These are phyloP conservation scores for Parapsyche elsis DNA, from an alignment of 1,140 invertebrate genomes.

Conservation along the genomic window DNA sequence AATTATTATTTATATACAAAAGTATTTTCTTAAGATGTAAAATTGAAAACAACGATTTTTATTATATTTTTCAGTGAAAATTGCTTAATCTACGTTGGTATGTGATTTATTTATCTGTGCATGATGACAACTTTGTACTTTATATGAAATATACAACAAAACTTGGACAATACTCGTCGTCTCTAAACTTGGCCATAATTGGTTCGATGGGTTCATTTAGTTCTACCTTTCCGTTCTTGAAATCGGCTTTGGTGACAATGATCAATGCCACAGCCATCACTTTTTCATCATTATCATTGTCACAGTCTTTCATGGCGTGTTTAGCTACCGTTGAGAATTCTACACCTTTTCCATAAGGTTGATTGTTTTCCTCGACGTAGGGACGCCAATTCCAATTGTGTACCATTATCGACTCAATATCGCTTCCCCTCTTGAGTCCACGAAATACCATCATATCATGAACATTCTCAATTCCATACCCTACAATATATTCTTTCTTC, in stretches of 20 bases:
- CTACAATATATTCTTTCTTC: neutral
- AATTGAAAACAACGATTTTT: no score
- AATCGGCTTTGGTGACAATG: constrained; percentile 2
- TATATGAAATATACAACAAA: constrained; percentile 39
- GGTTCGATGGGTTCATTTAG: neutral
- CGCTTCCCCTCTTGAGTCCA: neutral
- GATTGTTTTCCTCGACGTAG: neutral
- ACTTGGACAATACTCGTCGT: neutral
- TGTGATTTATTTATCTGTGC: no score
- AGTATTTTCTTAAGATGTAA: no score
- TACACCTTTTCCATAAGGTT: neutral
- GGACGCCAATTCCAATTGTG: neutral
- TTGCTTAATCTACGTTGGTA: no score
- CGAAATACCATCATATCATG: neutral
- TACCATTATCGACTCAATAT: neutral
- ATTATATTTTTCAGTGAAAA: no score
- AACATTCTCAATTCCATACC: neutral
- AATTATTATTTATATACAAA: no score
- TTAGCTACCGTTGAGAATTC: neutral
- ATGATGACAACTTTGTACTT: constrained; percentile 22
- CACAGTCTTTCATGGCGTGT: neutral
- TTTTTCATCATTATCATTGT: neutral
- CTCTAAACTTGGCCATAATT: neutral
- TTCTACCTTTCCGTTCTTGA: neutral
- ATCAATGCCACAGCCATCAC: neutral